These are phyloP conservation scores for Mellilla xanthometata DNA, from an alignment of 2,888 invertebrate species.

Conservation along the genomic window DNA sequence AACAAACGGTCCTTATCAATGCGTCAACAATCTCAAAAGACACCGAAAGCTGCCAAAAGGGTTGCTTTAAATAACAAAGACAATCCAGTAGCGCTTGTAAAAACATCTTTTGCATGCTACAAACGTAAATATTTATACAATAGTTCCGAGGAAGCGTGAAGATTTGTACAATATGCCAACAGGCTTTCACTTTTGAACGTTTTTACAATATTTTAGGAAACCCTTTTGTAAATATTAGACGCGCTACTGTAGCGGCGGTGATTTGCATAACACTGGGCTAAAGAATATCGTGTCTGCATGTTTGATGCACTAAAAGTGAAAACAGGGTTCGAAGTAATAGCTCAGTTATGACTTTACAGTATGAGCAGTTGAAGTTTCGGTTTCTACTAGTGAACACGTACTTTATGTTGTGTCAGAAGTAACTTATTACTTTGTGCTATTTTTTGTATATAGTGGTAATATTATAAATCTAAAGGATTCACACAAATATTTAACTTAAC, in stretches of 20 bases:
- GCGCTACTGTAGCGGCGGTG: slow-evolving; percentile 61
- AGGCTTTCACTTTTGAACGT: slow-evolving; percentile 75
- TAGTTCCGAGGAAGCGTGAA: slow-evolving; percentile 66
- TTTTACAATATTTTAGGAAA: slow-evolving; percentile 64
- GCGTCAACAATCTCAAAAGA: slow-evolving; percentile 48
- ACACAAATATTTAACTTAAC: too few relatives aligned
- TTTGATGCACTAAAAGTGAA: slow-evolving; percentile 78
- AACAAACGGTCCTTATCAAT: slow-evolving; percentile 50
- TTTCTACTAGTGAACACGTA: slow-evolving; percentile 66
- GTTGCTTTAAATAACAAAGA: slow-evolving; percentile 73
- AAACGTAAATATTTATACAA: slow-evolving; percentile 79
- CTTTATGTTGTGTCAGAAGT: too few relatives aligned
- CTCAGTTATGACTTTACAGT: slow-evolving; percentile 23
- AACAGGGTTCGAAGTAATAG: slow-evolving; percentile 67
- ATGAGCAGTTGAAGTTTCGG: slow-evolving; percentile 63
- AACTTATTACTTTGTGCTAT: too few relatives aligned
- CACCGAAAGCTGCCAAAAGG: slow-evolving; percentile 66
- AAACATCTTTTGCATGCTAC: slow-evolving; percentile 76
- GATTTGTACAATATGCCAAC: slow-evolving; percentile 63
- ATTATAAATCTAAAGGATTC: too few relatives aligned
- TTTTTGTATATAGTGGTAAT: too few relatives aligned
- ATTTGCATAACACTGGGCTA: slow-evolving; percentile 77
- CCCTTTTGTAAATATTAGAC: slow-evolving; percentile 59
- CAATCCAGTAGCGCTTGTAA: slow-evolving; percentile 70
- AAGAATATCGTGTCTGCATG: slow-evolving; percentile 64